Evolutionary conservation across 2,797 vertebrate species (phyloP).

Genomic region (Cyclopterus lumpus): DNA sequence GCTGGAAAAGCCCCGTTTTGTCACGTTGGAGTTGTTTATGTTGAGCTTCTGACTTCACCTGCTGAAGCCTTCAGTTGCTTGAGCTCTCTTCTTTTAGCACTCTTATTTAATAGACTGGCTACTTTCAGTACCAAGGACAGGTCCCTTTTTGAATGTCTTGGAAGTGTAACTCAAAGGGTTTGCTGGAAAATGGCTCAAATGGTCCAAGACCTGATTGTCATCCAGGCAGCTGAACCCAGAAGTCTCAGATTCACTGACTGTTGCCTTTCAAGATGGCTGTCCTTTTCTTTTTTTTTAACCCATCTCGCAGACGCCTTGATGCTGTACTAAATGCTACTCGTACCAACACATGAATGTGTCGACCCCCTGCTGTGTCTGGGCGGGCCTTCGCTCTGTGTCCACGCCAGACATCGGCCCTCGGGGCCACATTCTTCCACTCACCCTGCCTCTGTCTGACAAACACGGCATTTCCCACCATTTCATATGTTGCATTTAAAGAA

Average conservation of each 20-base stretch:
- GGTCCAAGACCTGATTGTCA: neutral
- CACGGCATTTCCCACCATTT: slow-evolving; percentile 19
- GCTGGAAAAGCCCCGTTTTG: slow-evolving; percentile 33
- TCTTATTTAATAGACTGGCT: slow-evolving; percentile 38
- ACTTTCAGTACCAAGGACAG: slow-evolving; percentile 80
- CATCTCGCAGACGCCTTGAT: neutral
- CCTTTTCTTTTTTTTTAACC: neutral
- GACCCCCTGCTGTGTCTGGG: slow-evolving; percentile 22
- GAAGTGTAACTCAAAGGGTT: neutral
- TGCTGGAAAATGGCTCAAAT: slow-evolving; percentile 8
- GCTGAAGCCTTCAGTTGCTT: slow-evolving; percentile 16
- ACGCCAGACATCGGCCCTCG: slow-evolving; percentile 36
- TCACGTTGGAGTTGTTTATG: slow-evolving; percentile 28
- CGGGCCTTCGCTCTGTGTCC: slow-evolving; percentile 14
- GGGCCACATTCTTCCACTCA: slow-evolving; percentile 45
- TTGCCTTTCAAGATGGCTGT: neutral
- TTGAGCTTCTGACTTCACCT: slow-evolving; percentile 7
- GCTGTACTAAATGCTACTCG: neutral
- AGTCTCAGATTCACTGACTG: neutral
- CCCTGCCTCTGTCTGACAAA: slow-evolving; percentile 27
- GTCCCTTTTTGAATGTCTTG: slow-evolving; percentile 36
- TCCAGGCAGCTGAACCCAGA: neutral
- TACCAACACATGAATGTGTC: slow-evolving; percentile 11
- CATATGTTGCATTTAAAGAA: slow-evolving; percentile 9
- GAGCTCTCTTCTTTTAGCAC: slow-evolving; percentile 27